These are phyloP conservation scores for Percopsis transmontana DNA, from an alignment of 2,113 vertebrate genomes.

Conservation along the genomic window DNA sequence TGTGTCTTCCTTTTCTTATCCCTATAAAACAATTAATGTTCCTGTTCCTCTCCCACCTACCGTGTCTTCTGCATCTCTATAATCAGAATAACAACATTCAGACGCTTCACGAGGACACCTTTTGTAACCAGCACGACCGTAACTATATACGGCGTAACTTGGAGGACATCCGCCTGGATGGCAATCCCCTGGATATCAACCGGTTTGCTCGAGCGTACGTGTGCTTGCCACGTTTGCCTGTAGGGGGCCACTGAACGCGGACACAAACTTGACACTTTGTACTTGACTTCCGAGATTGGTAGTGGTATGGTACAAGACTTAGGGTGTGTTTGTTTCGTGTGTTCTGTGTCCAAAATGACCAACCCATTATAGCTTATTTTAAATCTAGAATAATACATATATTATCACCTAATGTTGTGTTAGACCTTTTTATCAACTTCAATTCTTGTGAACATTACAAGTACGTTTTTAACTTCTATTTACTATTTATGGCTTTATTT, in stretches of 20 bases:
- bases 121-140: constrained; percentile 75
- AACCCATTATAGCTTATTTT: too few species aligned
- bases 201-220: constrained; percentile 75
- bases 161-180: constrained; percentile 83
- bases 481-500: too few species aligned
- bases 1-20: background rate
- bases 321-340: too few species aligned
- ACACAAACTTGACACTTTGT: too few species aligned
- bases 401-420: too few species aligned
- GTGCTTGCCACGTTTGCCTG: constrained; percentile 84
- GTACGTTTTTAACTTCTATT: too few species aligned
- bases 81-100: constrained; percentile 83
- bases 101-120: constrained; percentile 73
- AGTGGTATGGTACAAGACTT: too few species aligned
- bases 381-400: too few species aligned
- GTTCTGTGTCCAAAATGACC: too few species aligned
- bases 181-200: constrained; percentile 83
- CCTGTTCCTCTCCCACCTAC: background rate
- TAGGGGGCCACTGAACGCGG: constrained; percentile 59
- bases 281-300: too few species aligned
- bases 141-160: constrained; percentile 69
- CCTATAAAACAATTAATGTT: background rate
- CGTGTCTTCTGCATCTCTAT: background rate
- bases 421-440: too few species aligned
- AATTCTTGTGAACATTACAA: too few species aligned